Percentiles rank a stretch among this genome's conserved stretches.
phyloP scores from a whole-genome alignment of 2,888 invertebrate genomes.

The Thereva unica region DNA sequence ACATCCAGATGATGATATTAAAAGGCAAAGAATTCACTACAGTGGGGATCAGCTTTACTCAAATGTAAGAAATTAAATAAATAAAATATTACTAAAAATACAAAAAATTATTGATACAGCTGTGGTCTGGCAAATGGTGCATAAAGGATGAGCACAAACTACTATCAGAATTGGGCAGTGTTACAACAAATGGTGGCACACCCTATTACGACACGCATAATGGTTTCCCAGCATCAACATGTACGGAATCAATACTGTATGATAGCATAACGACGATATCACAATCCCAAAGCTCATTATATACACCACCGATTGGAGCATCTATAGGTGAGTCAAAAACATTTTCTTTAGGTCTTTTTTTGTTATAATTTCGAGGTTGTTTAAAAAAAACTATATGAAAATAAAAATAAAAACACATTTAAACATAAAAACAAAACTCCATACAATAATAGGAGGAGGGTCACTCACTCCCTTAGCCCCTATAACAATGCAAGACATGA shows the following conservation, averaged over 20 bases:
- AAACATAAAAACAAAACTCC: constrained; percentile 22
- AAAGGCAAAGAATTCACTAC: constrained; percentile 84
- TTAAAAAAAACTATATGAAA: constrained; percentile 4
- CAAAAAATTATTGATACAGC: constrained; percentile 59
- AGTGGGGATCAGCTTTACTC: constrained; percentile 89
- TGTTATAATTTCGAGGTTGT: constrained; percentile 13
- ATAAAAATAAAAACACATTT: constrained; percentile 18
- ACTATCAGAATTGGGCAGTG: constrained; percentile 76
- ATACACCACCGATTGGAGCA: constrained; percentile 76
- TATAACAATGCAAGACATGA: constrained; percentile 77
- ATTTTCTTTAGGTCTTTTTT: constrained; percentile 37
- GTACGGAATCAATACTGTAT: constrained; percentile 66
- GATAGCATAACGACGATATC: constrained; percentile 74
- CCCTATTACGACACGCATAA: constrained; percentile 63
- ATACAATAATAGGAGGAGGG: constrained; percentile 60
- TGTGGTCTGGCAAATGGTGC: constrained; percentile 89
- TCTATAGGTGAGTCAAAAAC: constrained; percentile 65
- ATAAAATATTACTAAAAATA: neutral
- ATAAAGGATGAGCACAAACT: constrained; percentile 90
- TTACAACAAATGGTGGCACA: constrained; percentile 59
- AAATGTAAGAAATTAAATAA: constrained; percentile 68
- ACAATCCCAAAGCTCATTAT: constrained; percentile 72
- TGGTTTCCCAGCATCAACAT: constrained; percentile 50
- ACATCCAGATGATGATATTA: constrained; percentile 84
- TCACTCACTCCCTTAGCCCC: constrained; percentile 73